Base-by-base conservation (phyloP, 1,140 invertebrate genomes). In the Heliconius hermathena region DNA sequence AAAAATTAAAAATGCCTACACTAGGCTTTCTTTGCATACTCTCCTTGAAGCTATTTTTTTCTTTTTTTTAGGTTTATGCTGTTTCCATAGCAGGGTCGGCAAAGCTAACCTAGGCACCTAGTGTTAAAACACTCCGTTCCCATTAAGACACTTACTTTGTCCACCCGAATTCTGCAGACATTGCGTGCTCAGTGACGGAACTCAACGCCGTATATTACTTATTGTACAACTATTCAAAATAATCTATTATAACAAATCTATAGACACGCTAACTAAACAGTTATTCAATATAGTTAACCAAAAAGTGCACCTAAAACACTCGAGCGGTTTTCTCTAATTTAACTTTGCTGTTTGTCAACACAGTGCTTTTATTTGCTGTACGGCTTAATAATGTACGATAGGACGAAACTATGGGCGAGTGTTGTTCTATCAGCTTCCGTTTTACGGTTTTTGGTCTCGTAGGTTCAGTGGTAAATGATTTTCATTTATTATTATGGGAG, bases 351-450 rank as follows among this genome's bases (percentile, higher is more conserved):
- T 66, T 29, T 66, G 60, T 66, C n/a, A 66, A 66, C 13, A 29
- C 13, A 16, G 3, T 22, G 57, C 26, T 29, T 66, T 66, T 66
- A 66, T 66, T 66, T 66, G 60, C 26, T 2, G 60, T 16, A 66
- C 60, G 60, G 22, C 13, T 66, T 66, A 66, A 66, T 66, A 66
- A 66, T 66, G 60, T 66, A 66, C 11, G 13, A 57, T 22, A 57
- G 60, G 60, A 66, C 60, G 9, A 29, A 66, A 66, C 60, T 66
- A 29, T 29, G 13, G 3, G 11, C 26, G 26, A 29, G 26, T 26
- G 22, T 66, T 29, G 60, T 26, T 11, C 26, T 6, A 0, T 11
- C 9, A 26, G 26, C 26, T 66, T 66, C 60, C 60, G 26, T 4
- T 66, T 66, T 26, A 66, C 22, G 16, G 60, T 3, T 66, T 66